Evolutionary conservation across 2,113 vertebrate species (phyloP).

Genomic region (Nematolebias whitei): DNA sequence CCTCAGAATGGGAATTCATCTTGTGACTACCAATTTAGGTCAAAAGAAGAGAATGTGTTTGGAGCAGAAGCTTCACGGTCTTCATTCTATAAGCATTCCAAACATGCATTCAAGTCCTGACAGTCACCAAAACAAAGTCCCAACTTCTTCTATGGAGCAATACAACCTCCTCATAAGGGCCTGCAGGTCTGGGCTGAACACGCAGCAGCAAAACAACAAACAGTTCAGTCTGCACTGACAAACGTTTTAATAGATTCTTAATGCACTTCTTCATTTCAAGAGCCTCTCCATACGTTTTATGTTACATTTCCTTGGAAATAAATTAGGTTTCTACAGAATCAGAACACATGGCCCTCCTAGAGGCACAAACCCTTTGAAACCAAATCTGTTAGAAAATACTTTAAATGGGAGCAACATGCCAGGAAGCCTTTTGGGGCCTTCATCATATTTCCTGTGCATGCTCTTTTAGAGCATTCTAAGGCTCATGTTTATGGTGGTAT

Average conservation of each 20-base stretch:
- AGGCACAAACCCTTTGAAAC: conserved; percentile 3
- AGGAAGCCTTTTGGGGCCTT: background rate
- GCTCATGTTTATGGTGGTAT: background rate
- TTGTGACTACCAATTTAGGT: conserved; percentile 70
- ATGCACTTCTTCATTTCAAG: background rate
- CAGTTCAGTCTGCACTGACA: background rate
- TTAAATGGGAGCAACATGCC: conserved; percentile 8
- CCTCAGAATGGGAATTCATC: conserved; percentile 41
- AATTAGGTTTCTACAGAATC: conserved; percentile 10
- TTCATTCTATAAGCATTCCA: conserved; percentile 31
- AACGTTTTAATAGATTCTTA: no score
- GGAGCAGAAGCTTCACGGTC: conserved; percentile 25
- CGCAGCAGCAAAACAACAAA: conserved; percentile 9
- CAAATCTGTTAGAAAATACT: conserved; percentile 15
- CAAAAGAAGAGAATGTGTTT: conserved; percentile 45
- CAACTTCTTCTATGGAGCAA: conserved; percentile 1
- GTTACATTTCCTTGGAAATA: background rate
- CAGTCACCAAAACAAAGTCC: conserved; percentile 18
- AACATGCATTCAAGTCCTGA: conserved; percentile 31
- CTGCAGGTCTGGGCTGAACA: conserved; percentile 21
- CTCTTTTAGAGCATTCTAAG: background rate
- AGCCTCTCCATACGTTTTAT: conserved; percentile 9
- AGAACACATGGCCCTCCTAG: background rate
- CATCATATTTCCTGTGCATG: background rate
- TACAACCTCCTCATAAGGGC: background rate